Conservation (phyloP, 1,140 invertebrate species). For the Acyrthosiphon pisum region DNA sequence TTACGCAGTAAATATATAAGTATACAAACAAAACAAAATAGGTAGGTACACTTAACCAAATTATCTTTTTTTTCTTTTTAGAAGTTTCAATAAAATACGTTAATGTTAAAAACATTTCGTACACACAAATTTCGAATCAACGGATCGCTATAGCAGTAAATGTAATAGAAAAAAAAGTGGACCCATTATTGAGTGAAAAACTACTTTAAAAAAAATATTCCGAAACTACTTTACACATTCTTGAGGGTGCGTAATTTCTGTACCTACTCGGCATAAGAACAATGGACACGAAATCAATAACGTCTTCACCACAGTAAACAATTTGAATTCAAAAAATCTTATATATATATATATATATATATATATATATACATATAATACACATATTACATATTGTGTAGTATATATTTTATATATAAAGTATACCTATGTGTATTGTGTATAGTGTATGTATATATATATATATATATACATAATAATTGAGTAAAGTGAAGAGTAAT, state of each 20-base stretch:
- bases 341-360: not conserved
- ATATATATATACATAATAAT: not conserved
- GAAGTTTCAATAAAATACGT: constrained; percentile 19
- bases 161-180: not conserved
- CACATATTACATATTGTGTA: not conserved
- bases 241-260: not conserved
- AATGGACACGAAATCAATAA: constrained; percentile 19
- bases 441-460: not conserved
- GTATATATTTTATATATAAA: not conserved
- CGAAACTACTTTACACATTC: not conserved
- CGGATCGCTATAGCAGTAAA: not conserved
- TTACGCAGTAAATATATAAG: not conserved
- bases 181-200: not conserved
- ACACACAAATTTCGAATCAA: not conserved
- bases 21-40: not conserved
- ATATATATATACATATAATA: too few species aligned
- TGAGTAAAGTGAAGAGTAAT: constrained; percentile 37
- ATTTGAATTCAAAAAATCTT: constrained; percentile 24
- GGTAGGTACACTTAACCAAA: constrained; percentile 13
- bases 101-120: not conserved
- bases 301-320: not conserved
- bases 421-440: not conserved
- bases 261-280: not conserved
- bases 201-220: not conserved
- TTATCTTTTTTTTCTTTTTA: constrained; percentile 21